These are phyloP conservation scores for Morpho achilles DNA, from an alignment of 2,888 invertebrate species.

Conservation along the genomic window DNA sequence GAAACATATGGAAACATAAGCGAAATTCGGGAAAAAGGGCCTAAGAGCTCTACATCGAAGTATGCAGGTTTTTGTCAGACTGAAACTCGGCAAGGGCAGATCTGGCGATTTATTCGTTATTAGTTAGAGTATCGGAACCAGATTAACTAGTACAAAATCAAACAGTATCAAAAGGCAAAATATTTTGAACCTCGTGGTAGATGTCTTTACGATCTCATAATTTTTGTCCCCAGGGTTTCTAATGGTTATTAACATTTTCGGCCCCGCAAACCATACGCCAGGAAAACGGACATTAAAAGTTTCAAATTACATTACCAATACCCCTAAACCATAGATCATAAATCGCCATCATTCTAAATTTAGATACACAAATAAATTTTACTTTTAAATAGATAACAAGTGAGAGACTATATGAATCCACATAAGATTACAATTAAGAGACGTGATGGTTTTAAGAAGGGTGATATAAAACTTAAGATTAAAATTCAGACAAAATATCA, in stretches of 20 bases:
- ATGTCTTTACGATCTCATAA: slow-evolving; percentile 3
- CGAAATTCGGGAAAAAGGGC: too few species aligned
- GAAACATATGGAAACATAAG: too few species aligned
- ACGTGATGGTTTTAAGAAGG: slow-evolving; percentile 17
- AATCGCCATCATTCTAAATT: slow-evolving; percentile 2
- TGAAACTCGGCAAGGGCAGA: too few species aligned
- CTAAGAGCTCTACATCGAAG: too few species aligned
- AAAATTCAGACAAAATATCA: slow-evolving; percentile 21
- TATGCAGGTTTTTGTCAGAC: too few species aligned
- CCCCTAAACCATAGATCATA: slow-evolving; percentile 20
- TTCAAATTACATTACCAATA: slow-evolving; percentile 24
- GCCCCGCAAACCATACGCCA: slow-evolving; percentile 15
- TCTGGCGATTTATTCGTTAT: too few species aligned
- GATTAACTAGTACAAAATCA: too few species aligned
- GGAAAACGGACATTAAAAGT: slow-evolving; percentile 18
- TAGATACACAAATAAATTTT: background rate
- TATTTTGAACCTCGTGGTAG: too few species aligned
- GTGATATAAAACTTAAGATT: slow-evolving; percentile 4
- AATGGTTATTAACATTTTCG: slow-evolving; percentile 26
- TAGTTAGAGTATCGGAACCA: too few species aligned
- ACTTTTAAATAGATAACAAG: too few species aligned
- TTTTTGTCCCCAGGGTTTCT: slow-evolving; percentile 18
- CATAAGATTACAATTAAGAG: slow-evolving; percentile 30
- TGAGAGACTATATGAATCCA: slow-evolving; percentile 16
- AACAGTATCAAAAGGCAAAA: too few species aligned